Evolutionary conservation across 2,113 vertebrate genomes (phyloP).

Genomic region (Oenanthe oenanthe): DNA sequence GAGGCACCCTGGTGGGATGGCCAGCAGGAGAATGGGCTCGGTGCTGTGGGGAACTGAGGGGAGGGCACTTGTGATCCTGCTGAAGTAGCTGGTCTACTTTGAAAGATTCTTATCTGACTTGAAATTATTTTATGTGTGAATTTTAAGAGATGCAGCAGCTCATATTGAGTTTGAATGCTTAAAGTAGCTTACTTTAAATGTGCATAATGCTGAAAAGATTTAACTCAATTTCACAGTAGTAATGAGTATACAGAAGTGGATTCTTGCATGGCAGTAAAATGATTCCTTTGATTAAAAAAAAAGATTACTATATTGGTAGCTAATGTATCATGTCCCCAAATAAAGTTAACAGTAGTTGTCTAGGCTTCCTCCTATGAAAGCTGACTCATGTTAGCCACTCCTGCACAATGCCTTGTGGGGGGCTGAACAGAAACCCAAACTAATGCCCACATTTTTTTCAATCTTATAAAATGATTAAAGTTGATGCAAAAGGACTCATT

Average conservation of each 20-base stretch:
- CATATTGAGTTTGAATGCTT: not conserved
- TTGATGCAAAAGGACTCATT: conserved; percentile 92
- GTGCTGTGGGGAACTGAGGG: not conserved
- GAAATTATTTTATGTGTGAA: not conserved
- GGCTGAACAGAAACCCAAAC: conserved; percentile 89
- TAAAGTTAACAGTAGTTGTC: conserved; percentile 41
- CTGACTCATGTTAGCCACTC: conserved; percentile 60
- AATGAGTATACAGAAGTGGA: not conserved
- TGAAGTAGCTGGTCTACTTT: not conserved
- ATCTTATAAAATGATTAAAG: conserved; percentile 90
- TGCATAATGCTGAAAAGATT: not conserved
- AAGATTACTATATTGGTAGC: not conserved
- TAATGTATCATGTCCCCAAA: conserved; percentile 1
- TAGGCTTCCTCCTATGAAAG: conserved; percentile 25
- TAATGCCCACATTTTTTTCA: conserved; percentile 92
- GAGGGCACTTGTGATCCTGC: not conserved
- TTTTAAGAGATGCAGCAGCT: not conserved
- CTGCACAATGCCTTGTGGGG: conserved; percentile 76
- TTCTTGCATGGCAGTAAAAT: not conserved
- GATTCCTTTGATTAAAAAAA: not conserved
- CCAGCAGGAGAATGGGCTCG: rapidly evolving
- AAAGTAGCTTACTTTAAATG: not conserved
- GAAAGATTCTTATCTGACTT: not conserved
- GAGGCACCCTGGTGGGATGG: not conserved
- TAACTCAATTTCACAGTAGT: not conserved